A percentile compares a stretch with the other conserved stretches of the same genome.
phyloP scores from a whole-genome alignment of 2,888 invertebrate species.

The Caenorhabditis wallacei region DNA sequence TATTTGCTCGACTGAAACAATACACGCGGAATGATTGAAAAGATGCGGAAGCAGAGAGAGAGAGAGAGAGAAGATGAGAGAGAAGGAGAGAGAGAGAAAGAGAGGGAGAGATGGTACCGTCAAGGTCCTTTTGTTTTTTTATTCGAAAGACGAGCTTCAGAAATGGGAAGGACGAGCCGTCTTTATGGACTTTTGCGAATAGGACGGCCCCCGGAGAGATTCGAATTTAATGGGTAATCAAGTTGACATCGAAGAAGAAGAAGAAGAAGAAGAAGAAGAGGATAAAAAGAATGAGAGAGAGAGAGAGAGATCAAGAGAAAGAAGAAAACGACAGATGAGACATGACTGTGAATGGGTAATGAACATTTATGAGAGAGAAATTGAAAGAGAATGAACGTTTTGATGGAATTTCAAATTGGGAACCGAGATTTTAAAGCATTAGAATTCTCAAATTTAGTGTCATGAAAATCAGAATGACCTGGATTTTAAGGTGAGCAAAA shows the following conservation, averaged over 20 bases:
- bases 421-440: background rate
- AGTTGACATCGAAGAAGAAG: conserved; percentile 16
- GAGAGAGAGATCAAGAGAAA: conserved; percentile 7
- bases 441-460: too few species aligned
- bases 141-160: conserved; percentile 5
- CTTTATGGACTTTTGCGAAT: conserved; percentile 54
- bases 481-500: too few species aligned
- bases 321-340: conserved; percentile 30
- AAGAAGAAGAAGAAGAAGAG: too few species aligned
- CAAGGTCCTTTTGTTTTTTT: conserved; percentile 52
- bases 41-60: background rate
- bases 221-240: conserved; percentile 61
- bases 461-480: too few species aligned
- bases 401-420: background rate
- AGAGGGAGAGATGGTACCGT: conserved; percentile 23
- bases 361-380: conserved; percentile 16
- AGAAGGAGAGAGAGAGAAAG: background rate
- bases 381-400: background rate
- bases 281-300: background rate
- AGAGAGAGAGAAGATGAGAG: conserved; percentile 18
- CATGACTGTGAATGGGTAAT: conserved; percentile 15
- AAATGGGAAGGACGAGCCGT: conserved; percentile 2
- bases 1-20: conserved; percentile 64
- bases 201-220: conserved; percentile 32
- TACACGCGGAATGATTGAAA: conserved; percentile 48